These are phyloP conservation scores for Nothocercus nigrocapillus DNA, from an alignment of 2,113 vertebrate species.

Conservation along the genomic window DNA sequence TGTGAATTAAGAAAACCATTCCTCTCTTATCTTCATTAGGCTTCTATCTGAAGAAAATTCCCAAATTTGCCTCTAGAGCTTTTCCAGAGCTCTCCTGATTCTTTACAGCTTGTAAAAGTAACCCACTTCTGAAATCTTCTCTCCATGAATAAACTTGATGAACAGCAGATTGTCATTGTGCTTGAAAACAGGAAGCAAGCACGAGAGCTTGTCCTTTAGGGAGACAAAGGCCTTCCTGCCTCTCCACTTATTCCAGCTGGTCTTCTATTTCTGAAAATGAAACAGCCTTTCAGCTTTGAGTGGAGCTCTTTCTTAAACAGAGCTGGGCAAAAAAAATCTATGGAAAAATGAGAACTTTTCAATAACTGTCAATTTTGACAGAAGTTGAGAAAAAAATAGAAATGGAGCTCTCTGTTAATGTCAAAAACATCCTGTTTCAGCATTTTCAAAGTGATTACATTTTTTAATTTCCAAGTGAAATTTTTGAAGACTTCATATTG, in stretches of 20 bases:
- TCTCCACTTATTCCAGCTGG: conserved; percentile 41
- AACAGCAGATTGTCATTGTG: background rate
- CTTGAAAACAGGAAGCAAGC: conserved; percentile 4
- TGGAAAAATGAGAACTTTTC: background rate
- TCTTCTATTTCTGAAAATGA: conserved; percentile 51
- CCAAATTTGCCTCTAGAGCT: background rate
- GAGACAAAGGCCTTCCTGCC: conserved; percentile 26
- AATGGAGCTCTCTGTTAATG: background rate
- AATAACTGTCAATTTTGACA: background rate
- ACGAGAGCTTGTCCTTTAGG: conserved; percentile 7
- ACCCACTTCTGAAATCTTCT: background rate
- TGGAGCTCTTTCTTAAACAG: background rate
- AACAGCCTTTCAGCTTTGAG: conserved; percentile 2
- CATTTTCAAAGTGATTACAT: background rate
- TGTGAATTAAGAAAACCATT: rapidly evolving
- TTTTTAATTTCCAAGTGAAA: background rate
- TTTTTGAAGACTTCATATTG: background rate
- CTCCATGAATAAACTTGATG: conserved; percentile 3
- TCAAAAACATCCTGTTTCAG: background rate
- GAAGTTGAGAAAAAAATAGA: background rate
- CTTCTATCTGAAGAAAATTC: background rate
- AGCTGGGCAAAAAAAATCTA: background rate
- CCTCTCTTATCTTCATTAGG: background rate
- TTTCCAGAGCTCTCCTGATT: background rate
- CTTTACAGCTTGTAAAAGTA: background rate